A percentile compares a stretch with the other conserved stretches of the same genome.
Evolutionary conservation across 2,113 vertebrate species (phyloP).

Genomic region (Mustelus asterias): DNA sequence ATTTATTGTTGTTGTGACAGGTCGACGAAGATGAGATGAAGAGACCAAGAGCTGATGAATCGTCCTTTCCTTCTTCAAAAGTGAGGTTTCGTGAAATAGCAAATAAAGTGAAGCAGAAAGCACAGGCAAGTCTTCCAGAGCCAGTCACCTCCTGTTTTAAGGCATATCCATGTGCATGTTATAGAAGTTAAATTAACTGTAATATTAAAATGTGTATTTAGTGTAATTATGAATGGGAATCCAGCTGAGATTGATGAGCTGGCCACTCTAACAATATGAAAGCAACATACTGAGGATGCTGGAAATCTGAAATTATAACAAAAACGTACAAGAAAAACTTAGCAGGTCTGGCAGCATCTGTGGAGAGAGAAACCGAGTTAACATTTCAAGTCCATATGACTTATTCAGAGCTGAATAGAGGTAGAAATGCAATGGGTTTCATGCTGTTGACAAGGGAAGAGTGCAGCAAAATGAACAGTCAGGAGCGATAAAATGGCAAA

Average conservation of each 20-base stretch:
- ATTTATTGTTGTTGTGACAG: conserved; percentile 46
- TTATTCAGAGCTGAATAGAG: too few species aligned
- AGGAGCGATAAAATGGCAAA: too few species aligned
- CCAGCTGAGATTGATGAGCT: neutral
- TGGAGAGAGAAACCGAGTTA: too few species aligned
- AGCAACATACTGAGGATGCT: too few species aligned
- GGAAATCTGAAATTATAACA: too few species aligned
- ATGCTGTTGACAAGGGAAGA: too few species aligned
- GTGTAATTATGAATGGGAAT: neutral
- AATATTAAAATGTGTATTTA: neutral
- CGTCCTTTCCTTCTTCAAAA: conserved; percentile 47
- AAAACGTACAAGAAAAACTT: too few species aligned
- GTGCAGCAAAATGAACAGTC: too few species aligned
- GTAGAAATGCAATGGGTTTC: too few species aligned
- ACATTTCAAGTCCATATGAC: too few species aligned
- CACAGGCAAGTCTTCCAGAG: conserved; percentile 45
- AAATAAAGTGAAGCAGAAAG: conserved; percentile 52
- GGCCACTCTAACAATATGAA: neutral
- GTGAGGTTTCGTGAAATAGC: conserved; percentile 51
- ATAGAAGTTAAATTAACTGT: neutral
- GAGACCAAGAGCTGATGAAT: conserved; percentile 42
- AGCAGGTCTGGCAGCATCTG: too few species aligned
- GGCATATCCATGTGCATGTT: neutral
- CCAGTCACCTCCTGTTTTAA: neutral
- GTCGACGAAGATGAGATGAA: conserved; percentile 40